These are phyloP conservation scores for Mormyrops attenuatus DNA, from an alignment of 2,797 vertebrate species.

Conservation along the genomic window DNA sequence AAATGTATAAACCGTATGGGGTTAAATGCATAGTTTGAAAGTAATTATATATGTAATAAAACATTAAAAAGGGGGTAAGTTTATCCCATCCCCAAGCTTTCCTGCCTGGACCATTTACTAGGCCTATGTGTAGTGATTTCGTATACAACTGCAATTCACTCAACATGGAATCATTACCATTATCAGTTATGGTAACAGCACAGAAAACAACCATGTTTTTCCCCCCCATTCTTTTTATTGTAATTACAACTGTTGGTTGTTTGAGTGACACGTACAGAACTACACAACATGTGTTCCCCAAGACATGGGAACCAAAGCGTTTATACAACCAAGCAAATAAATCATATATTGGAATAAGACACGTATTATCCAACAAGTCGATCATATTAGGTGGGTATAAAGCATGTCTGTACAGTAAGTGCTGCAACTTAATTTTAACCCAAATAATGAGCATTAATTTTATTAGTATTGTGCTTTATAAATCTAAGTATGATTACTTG, in stretches of 20 bases:
- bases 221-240: not conserved
- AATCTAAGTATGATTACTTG: not conserved
- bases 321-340: not conserved
- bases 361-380: not conserved
- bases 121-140: not conserved
- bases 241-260: too few species aligned
- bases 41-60: not conserved
- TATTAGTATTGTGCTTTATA: not conserved
- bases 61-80: not conserved
- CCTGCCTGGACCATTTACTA: not conserved
- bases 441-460: not conserved
- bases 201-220: not conserved
- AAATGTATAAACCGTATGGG: not conserved
- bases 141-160: not conserved
- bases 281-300: not conserved
- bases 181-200: not conserved
- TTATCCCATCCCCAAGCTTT: not conserved
- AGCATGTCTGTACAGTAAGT: not conserved
- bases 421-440: not conserved
- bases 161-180: not conserved
- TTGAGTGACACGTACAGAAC: too few species aligned
- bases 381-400: not conserved
- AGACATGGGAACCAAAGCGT: too few species aligned
- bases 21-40: not conserved
- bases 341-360: not conserved